Evolutionary conservation across 2,797 vertebrate genomes (phyloP), one percentile per base, ranked within the genome.

Genomic region (Rhinophrynus dorsalis): DNA sequence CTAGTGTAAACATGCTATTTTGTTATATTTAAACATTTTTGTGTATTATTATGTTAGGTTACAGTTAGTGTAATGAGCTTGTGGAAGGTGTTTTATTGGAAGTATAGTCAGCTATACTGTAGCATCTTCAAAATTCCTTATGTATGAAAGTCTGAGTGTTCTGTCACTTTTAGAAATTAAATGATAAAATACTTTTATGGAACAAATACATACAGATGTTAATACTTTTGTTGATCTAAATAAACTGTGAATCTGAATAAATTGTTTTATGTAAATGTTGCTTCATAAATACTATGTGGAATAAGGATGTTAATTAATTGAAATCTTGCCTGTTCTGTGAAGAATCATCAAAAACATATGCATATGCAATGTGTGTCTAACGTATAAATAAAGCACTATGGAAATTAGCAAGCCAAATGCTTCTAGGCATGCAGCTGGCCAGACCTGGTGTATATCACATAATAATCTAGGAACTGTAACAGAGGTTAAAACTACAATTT

Each of bases 311-410:
- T 69, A 69, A 61, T 69, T 69, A 62, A 69, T 60, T 60, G 24
- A 62, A 68, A 60, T 68, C 56, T 52, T 59, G 20, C 42, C 56
- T 51, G 56, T 15, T 23, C 35, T 42, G 35, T 32, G 35, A 68
- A 52, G 30, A 60, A 45, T 55, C 35, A 61, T 62, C 38, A 54
- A 69, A 69, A 62, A 69, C 67, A 69, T 69, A 69, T 69, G 67
- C 48, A 62, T 69, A 47, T 69, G 57, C 48, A 45, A 38, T 64
- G 60, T 64, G 60, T 64, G 35, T 45, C 60, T 51, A 51, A 50
- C 29, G 44, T 56, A 44, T 33, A 51, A 51, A 51, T 51, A 56
- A 67, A 45, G 51, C 44, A 44, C 42, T 56, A 35, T 56, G 47
- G 45, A 45, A 47, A 52, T 54, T 44, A 55, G 15, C 24, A 26